phyloP scores from a whole-genome alignment of 2,797 vertebrate genomes.

The Scolopax rusticola region DNA sequence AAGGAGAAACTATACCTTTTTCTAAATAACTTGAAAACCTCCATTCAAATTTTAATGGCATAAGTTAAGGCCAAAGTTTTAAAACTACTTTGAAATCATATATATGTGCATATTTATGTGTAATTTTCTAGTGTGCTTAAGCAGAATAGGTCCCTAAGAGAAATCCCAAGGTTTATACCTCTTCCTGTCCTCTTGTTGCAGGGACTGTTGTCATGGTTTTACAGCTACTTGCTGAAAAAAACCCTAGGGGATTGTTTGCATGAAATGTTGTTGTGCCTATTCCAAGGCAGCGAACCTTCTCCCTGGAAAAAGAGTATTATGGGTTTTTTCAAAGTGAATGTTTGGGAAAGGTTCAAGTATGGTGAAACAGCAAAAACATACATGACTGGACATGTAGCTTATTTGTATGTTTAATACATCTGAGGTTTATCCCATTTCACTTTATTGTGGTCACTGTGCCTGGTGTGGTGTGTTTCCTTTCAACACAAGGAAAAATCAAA shows the following conservation, averaged over 20 bases:
- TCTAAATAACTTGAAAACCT: background rate
- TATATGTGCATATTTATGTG: background rate
- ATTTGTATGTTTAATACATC: background rate
- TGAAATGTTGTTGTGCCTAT: background rate
- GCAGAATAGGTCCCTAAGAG: background rate
- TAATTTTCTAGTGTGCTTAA: background rate
- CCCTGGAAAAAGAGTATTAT: background rate
- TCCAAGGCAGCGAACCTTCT: background rate
- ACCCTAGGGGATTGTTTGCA: background rate
- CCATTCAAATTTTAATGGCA: background rate
- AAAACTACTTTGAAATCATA: background rate
- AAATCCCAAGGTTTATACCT: background rate
- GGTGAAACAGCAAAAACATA: background rate
- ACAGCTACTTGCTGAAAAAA: background rate
- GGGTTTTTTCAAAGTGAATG: fast-evolving
- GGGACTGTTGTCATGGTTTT: background rate
- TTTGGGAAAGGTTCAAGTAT: background rate
- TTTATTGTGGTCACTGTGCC: background rate
- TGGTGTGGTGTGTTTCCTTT: background rate
- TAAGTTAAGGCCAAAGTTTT: background rate
- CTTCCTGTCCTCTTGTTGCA: background rate
- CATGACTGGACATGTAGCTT: background rate
- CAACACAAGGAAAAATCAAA: background rate
- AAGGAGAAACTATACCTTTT: background rate
- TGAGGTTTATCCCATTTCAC: background rate